Evolutionary conservation across 2,113 vertebrate species (phyloP).

Genomic region (Labeo rohita): DNA sequence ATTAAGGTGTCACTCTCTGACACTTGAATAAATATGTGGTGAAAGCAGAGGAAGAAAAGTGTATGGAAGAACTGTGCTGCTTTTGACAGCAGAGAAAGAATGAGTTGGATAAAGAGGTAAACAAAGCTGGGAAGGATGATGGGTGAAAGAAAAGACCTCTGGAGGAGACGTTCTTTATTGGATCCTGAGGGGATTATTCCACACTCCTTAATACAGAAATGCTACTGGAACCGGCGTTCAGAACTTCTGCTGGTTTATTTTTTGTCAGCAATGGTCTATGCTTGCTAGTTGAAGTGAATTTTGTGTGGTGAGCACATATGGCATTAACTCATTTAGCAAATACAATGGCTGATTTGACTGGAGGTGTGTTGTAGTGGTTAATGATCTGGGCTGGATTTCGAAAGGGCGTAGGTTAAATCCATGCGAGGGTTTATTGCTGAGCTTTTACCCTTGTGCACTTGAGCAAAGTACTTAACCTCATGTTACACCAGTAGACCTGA

Average conservation of each 20-base stretch:
- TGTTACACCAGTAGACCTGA: neutral
- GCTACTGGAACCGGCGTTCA: neutral
- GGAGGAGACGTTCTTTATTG: neutral
- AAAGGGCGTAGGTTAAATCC: neutral
- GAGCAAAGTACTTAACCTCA: slow-evolving; percentile 10
- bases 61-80: neutral
- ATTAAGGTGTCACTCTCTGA: slow-evolving; percentile 44
- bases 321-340: too few species aligned
- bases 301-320: neutral
- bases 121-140: slow-evolving; percentile 30
- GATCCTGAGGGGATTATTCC: slow-evolving; percentile 2
- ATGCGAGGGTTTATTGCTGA: neutral
- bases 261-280: neutral
- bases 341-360: neutral
- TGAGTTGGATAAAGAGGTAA: slow-evolving; percentile 9
- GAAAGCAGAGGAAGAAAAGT: neutral
- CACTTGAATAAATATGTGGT: slow-evolving; percentile 46
- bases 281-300: neutral
- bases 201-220: neutral
- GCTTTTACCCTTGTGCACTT: neutral
- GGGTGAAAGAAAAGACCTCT: slow-evolving; percentile 28
- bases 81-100: neutral
- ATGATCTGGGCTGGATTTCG: neutral
- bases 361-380: neutral
- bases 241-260: neutral